Percentiles rank a stretch among this genome's conserved stretches.
These are phyloP conservation scores for Leptinotarsa defecta DNA, from an alignment of 1,140 invertebrate genomes.

Conservation along the genomic window DNA sequence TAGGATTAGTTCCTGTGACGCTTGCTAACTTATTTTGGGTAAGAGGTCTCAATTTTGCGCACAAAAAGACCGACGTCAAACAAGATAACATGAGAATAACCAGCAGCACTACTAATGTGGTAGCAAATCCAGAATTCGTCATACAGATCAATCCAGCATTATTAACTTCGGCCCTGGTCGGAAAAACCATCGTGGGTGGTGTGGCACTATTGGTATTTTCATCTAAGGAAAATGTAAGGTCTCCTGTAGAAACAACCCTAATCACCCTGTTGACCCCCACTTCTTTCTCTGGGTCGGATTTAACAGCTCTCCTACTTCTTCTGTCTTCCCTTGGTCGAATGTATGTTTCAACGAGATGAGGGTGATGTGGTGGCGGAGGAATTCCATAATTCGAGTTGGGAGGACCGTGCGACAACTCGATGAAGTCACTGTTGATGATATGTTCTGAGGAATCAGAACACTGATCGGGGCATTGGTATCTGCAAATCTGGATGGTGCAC, in stretches of 20 bases:
- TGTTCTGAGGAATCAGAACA: conserved; percentile 66
- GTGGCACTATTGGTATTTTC: conserved; percentile 62
- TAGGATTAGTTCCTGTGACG: not conserved
- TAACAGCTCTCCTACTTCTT: conserved; percentile 66
- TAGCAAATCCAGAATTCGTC: conserved; percentile 87
- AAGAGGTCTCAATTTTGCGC: conserved; percentile 75
- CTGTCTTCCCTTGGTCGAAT: conserved; percentile 75
- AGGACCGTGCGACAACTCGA: conserved; percentile 61
- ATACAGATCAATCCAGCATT: conserved; percentile 78
- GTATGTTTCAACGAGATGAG: conserved; percentile 67
- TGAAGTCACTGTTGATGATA: conserved; percentile 52
- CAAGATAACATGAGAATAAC: conserved; percentile 81
- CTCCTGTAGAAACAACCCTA: conserved; percentile 82
- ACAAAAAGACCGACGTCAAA: conserved; percentile 81
- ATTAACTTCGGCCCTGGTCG: conserved; percentile 60
- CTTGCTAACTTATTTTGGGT: conserved; percentile 59
- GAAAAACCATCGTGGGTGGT: conserved; percentile 72
- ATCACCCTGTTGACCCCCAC: conserved; percentile 84
- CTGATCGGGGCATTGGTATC: conserved; percentile 90
- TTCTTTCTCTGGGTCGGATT: conserved; percentile 70
- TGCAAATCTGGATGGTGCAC: conserved; percentile 93
- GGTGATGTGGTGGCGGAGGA: conserved; percentile 60
- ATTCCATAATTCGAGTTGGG: conserved; percentile 72
- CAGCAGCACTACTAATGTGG: conserved; percentile 79
- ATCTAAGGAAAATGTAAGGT: conserved; percentile 79